phyloP scores from a whole-genome alignment of 2,888 invertebrate species.

The Drosophila testacea region DNA sequence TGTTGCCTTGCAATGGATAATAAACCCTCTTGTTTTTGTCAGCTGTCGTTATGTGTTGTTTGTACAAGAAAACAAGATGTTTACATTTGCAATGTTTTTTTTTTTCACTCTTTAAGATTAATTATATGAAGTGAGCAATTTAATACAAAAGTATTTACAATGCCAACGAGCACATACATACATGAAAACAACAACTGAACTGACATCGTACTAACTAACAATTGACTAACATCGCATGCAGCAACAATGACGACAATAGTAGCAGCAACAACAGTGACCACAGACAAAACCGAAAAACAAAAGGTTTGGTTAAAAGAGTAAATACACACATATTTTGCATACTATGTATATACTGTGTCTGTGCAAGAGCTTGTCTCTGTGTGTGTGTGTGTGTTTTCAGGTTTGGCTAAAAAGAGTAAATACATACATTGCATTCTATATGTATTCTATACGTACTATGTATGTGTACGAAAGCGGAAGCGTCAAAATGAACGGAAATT shows the following conservation, averaged over 20 bases:
- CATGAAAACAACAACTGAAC: constrained; percentile 16
- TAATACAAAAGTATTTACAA: constrained; percentile 21
- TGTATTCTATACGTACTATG: constrained; percentile 3
- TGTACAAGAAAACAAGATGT: constrained; percentile 8
- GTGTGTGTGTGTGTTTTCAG: not conserved
- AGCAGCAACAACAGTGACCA: constrained; percentile 40
- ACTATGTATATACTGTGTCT: constrained; percentile 10
- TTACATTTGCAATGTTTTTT: not conserved
- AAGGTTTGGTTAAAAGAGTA: constrained; percentile 43
- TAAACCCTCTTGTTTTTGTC: not conserved
- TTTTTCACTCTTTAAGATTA: constrained; percentile 21
- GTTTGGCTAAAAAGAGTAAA: constrained; percentile 19
- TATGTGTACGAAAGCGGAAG: constrained; percentile 57
- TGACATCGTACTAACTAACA: not conserved
- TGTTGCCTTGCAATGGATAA: not conserved
- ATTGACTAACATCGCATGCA: constrained; percentile 37
- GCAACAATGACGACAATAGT: constrained; percentile 20
- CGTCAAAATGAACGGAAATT: constrained; percentile 81
- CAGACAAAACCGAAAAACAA: constrained; percentile 56
- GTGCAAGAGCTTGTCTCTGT: not conserved
- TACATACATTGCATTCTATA: constrained; percentile 26
- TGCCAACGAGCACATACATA: constrained; percentile 5
- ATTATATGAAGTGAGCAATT: constrained; percentile 30
- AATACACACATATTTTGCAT: constrained; percentile 20
- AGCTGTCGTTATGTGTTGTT: not conserved